phyloP scores from a whole-genome alignment of 2,113 vertebrate genomes.

The Asarcornis scutulata region DNA sequence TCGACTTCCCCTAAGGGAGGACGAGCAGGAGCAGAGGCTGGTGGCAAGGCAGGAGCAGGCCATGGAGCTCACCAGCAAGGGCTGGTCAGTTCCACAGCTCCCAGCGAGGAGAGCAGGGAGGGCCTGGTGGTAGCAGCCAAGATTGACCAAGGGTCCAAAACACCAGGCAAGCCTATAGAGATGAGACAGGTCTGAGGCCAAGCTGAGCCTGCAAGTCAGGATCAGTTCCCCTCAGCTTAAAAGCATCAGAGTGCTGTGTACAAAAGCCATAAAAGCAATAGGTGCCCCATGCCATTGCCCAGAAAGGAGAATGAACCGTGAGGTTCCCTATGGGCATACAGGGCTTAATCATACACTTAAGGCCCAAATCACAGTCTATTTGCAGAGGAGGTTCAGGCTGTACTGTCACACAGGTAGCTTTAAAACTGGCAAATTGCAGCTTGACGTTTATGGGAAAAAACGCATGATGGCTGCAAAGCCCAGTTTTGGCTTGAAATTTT shows the following conservation, averaged over 20 bases:
- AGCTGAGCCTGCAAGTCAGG: background rate
- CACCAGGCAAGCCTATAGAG: background rate
- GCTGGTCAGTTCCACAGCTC: background rate
- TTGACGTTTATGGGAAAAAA: background rate
- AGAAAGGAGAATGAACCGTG: background rate
- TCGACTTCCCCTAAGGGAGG: background rate
- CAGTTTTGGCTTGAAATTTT: background rate
- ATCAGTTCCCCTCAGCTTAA: background rate
- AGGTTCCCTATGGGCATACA: background rate
- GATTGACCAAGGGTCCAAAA: background rate
- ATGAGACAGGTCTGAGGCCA: background rate
- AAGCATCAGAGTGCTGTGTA: fast-evolving
- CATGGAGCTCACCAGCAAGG: background rate
- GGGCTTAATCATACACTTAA: background rate
- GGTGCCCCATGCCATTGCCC: background rate
- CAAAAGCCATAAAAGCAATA: background rate
- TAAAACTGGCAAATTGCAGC: background rate
- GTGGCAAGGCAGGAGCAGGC: background rate
- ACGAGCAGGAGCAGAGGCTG: background rate
- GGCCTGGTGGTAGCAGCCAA: background rate
- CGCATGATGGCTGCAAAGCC: background rate
- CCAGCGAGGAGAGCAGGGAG: fast-evolving
- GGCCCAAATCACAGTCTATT: background rate
- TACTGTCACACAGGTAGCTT: background rate
- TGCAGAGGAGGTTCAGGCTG: background rate